Base-by-base conservation (phyloP, 2,113 vertebrate genomes). In the Cephalopterus ornatus region DNA sequence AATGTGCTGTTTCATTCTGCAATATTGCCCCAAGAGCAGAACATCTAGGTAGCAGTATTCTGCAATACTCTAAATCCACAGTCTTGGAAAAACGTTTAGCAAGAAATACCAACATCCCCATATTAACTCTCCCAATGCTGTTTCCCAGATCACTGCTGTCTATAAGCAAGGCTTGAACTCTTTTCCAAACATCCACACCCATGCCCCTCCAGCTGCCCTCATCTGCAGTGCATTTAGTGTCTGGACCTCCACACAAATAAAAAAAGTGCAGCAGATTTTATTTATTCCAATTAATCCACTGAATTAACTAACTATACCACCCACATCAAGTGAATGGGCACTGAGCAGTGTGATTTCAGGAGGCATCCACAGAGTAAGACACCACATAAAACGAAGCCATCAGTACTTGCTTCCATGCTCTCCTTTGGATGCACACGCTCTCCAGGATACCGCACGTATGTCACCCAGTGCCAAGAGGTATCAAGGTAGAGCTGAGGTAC, bases 1-100 rank as follows among this genome's bases (percentile, higher is more conserved):
- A 66, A 76, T 52, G 68, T 86, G 84, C 94, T 93, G 76, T 71
- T 96, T 96, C 88, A 97, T 74, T 94, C 66, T 63, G 78, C 79
- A 80, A 35, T 83, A 67, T 74, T 42, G 88, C 32, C 62, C 20
- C 71, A 77, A 61, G 70, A 75, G 85, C 52, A 95, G 87, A 91
- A 78, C 13, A 41, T 5, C 16, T 49, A 56, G 61, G 49, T 66
- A 71, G 67, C 63, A 76, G 68, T 37, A 63, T 55, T 70, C 49
- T 92, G 79, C 59, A 63, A 74, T 9, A 46, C 5, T 61, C 4
- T 68, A 76, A 95, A 92, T 15, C 21, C 65, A 83, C 47, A 68
- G 24, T 26, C 35, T 41, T 49, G 35, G 14, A 12, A 24, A 59
- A 90, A 47, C 3, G 8, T 35, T 92, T 6, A 84, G 35, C n/a